A percentile compares a stretch with the other conserved stretches of the same genome.
These are phyloP conservation scores for Rhizoglyphus robini DNA, from an alignment of 1,140 invertebrate genomes.

Conservation along the genomic window DNA sequence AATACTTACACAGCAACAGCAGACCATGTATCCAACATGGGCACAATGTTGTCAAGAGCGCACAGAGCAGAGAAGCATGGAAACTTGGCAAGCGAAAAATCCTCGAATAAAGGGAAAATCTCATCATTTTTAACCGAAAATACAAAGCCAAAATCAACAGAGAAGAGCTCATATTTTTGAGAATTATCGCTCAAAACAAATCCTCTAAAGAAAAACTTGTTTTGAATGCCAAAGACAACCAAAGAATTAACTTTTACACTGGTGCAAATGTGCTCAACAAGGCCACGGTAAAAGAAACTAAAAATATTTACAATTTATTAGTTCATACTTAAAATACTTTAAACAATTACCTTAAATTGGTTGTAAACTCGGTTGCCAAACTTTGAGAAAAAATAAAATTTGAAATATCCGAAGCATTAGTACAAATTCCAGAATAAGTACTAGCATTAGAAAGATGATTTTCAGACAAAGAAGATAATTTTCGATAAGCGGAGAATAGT, in stretches of 20 bases:
- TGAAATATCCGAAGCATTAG: background rate
- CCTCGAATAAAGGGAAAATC: background rate
- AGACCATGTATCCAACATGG: background rate
- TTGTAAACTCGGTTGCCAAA: background rate
- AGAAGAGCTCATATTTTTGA: background rate
- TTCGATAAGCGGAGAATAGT: no score
- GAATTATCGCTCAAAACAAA: background rate
- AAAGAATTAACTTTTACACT: background rate
- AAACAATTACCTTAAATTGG: background rate
- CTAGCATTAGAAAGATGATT: no score
- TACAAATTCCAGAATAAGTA: no score
- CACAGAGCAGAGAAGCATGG: background rate
- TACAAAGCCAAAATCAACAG: background rate
- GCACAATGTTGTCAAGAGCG: background rate
- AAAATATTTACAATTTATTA: background rate
- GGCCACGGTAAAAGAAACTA: background rate
- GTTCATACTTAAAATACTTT: background rate
- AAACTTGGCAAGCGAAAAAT: background rate
- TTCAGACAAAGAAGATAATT: no score
- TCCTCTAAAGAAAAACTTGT: background rate
- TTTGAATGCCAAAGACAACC: background rate
- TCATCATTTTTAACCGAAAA: background rate
- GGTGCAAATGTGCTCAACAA: background rate
- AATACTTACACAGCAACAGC: background rate
- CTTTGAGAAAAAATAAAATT: background rate